A percentile compares a stretch with the other conserved stretches of the same genome.
Evolutionary conservation across 2,888 invertebrate species (phyloP).

Genomic region (Eucera pruinosa): DNA sequence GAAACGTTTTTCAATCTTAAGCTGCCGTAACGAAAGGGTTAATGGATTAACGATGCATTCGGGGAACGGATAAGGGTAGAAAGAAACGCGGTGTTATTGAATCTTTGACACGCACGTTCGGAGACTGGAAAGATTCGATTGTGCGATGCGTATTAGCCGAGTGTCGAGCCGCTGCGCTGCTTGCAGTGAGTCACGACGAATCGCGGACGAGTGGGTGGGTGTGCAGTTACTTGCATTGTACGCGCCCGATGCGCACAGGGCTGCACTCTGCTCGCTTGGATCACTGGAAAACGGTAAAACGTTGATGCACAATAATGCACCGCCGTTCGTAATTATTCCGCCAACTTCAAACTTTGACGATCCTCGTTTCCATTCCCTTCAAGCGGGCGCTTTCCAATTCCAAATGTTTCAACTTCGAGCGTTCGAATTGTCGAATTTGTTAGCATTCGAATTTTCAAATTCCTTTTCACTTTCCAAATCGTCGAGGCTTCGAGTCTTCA

Average conservation of each 20-base stretch:
- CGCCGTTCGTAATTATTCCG: too few relatives aligned
- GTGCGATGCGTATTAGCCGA: constrained; percentile 50
- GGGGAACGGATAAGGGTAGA: not conserved
- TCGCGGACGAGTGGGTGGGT: constrained; percentile 68
- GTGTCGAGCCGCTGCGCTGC: constrained; percentile 38
- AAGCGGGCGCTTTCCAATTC: too few relatives aligned
- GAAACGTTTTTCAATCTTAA: too few relatives aligned
- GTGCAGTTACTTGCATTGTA: constrained; percentile 64
- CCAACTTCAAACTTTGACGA: too few relatives aligned
- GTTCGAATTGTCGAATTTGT: too few relatives aligned
- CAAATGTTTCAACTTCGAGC: too few relatives aligned
- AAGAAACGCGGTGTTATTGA: not conserved
- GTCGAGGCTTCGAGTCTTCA: too few relatives aligned
- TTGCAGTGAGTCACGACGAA: constrained; percentile 71
- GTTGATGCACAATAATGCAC: too few relatives aligned
- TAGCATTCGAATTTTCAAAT: too few relatives aligned
- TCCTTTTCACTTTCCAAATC: too few relatives aligned
- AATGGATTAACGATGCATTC: not conserved
- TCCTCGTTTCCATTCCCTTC: too few relatives aligned
- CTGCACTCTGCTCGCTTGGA: not conserved
- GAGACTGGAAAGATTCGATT: constrained; percentile 43
- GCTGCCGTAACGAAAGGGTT: too few relatives aligned
- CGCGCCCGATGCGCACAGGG: constrained; percentile 30
- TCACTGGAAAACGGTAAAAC: not conserved
- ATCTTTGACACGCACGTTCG: constrained; percentile 15